phyloP scores from a whole-genome alignment of 2,888 invertebrate genomes.

The Auanema sp. region DNA sequence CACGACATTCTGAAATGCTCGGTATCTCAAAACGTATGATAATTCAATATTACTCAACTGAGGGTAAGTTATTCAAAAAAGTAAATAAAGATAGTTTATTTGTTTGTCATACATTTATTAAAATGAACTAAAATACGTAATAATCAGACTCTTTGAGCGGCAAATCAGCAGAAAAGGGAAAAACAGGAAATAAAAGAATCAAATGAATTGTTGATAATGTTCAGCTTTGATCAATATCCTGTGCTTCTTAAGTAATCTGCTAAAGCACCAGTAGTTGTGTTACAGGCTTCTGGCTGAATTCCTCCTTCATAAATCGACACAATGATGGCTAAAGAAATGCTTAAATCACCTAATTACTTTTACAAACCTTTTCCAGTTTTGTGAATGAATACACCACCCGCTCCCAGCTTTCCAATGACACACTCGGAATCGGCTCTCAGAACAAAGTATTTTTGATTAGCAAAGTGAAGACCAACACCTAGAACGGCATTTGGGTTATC shows the following conservation, averaged over 20 bases:
- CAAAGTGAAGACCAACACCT: slow-evolving; percentile 58
- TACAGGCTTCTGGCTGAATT: slow-evolving; percentile 63
- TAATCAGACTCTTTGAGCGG: too few species aligned
- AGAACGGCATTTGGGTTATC: slow-evolving; percentile 47
- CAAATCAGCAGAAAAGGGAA: too few species aligned
- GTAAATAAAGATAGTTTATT: too few species aligned
- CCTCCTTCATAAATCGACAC: slow-evolving; percentile 62
- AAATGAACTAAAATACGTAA: too few species aligned
- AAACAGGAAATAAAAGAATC: too few species aligned
- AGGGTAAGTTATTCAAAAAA: too few species aligned
- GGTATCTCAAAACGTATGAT: too few species aligned
- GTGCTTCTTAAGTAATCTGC: slow-evolving; percentile 63
- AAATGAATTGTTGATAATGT: too few species aligned
- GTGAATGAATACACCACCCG: slow-evolving; percentile 63
- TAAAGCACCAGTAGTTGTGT: slow-evolving; percentile 58
- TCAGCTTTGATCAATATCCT: slow-evolving; percentile 44
- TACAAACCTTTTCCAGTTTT: slow-evolving; percentile 57
- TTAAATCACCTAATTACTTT: too few species aligned
- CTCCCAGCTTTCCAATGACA: slow-evolving; percentile 63
- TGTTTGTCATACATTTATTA: too few species aligned
- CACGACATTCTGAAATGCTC: too few species aligned
- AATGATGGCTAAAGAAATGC: slow-evolving; percentile 57
- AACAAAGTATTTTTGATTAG: slow-evolving; percentile 61
- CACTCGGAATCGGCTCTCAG: slow-evolving; percentile 60
- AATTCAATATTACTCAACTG: too few species aligned